Evolutionary conservation across 2,888 invertebrate genomes (phyloP), one percentile per base, ranked within the genome.

Genomic region (Heliothis peltigera): DNA sequence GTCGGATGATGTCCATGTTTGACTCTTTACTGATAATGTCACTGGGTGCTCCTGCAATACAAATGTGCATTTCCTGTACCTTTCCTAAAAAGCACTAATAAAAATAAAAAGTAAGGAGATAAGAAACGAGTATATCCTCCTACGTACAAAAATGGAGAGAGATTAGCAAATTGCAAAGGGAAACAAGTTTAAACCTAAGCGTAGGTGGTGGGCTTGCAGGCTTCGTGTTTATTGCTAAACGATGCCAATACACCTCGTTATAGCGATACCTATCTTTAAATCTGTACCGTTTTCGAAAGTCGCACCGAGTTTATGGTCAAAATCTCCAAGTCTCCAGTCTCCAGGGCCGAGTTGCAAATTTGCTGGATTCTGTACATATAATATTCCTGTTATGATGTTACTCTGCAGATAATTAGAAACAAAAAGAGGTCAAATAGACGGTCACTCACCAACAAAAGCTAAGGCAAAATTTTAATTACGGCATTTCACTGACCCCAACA

Each of bases 181-280:
- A 52, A 73, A 56, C 74, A 10, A 66, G 74, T 53, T 32, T 56
- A 17, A 39, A 1, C 7, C 8, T 44, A 7, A 28, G 25, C 35
- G 52, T 53, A 48, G 67, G 52, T 12, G 35, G 28, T 48, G 47
- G 17, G 67, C 25, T 52, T 52, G 67, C 74, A 42, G 35, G 52
- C 35, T 56, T 66, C 56, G 66, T 56, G 52, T 48, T 49, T 49
- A 66, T 73, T 73, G 25, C 52, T 69, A 39, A 56, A 56, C 17
- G 25, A n/a, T 48, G 67, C 17, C 47, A 73, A 42, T 52, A 8
- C 43, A 48, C 21, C 7, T 43, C n/a, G 19, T 19, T 35, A 44
- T 68, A 65, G 54, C 47, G 7, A 47, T 65, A 51, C 2, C 51
- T 35, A 55, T 55, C 32, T 35, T 42, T n/a, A 47, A 39, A 46